Evolutionary conservation across 2,113 vertebrate species (phyloP), one percentile per base, ranked within the genome.

Genomic region (Labrus mixtus): DNA sequence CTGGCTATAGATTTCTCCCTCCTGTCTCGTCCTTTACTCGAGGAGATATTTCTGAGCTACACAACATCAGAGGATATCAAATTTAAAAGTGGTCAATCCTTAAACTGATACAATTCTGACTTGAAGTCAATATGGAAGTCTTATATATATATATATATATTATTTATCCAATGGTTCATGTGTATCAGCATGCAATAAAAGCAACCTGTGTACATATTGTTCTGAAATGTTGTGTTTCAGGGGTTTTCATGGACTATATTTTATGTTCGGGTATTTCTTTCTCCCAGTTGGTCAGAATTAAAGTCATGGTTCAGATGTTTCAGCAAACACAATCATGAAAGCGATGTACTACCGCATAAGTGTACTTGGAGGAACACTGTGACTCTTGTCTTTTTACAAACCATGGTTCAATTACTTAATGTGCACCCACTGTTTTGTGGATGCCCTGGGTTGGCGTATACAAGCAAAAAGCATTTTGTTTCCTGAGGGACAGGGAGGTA

Each of bases 371-470:
- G 2, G 23, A 67, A 48, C 50, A 59, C n/a, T 3, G 1, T 7
- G n/a, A 12, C 43, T 48, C 7, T n/a, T 58, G 10, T 58, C 17
- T 25, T 77, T 57, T 68, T 22, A 54, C 22, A 48, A 20, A 45
- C 16, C 54, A 43, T 6, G 45, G 67, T 74, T 72, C n/a, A 58
- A 50, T 56, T 77, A 68, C 29, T 80, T 59, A 51, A 81, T 29
- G 54, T 64, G 56, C 22, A 17, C 57, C 5, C 36, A 45, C 50
- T 63, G 64, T 70, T 66, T 57, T 37, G 56, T 9, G 39, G 17
- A 12, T 48, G 36, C 19, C 57, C 23, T 13, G 33, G 50, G 37
- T 56, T 68, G 53, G 15, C 36, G 23, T 56, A n/a, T n/a, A 29
- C 20, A 68, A 45, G 64, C 33, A 23, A 17, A 60, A 13, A 45